Evolutionary conservation across 2,113 vertebrate genomes (phyloP).

Genomic region (Ammodytes marinus): DNA sequence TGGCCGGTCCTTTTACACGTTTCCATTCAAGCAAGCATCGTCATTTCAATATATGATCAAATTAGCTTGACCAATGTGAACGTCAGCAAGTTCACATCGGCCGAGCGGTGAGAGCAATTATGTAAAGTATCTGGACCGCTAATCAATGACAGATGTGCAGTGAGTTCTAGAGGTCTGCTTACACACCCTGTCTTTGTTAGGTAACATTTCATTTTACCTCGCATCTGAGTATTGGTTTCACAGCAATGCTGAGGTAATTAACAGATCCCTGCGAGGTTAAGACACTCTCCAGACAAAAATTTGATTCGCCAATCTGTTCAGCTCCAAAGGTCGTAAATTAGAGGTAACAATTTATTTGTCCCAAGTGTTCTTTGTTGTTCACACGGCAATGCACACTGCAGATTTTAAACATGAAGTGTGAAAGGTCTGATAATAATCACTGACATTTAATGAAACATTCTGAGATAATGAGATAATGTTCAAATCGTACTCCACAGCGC

Average conservation of each 20-base stretch:
- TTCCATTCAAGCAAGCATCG: slow-evolving; percentile 57
- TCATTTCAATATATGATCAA: slow-evolving; percentile 61
- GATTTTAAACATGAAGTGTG: slow-evolving; percentile 33
- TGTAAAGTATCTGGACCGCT: slow-evolving; percentile 50
- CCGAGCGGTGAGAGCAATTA: slow-evolving; percentile 40
- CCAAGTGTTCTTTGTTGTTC: slow-evolving; percentile 10
- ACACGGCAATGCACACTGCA: slow-evolving; percentile 16
- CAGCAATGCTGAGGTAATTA: slow-evolving; percentile 59
- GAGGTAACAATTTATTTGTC: slow-evolving; percentile 17
- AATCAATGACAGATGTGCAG: slow-evolving; percentile 76
- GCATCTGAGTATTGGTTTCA: slow-evolving; percentile 44
- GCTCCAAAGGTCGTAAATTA: slow-evolving; percentile 47
- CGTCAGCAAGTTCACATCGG: slow-evolving; percentile 41
- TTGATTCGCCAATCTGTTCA: slow-evolving; percentile 32
- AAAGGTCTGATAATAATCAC: slow-evolving; percentile 15
- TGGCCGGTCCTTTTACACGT: slow-evolving; percentile 32
- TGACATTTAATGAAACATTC: background rate
- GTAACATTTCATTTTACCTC: slow-evolving; percentile 62
- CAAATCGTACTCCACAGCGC: too few species aligned
- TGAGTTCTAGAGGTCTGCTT: slow-evolving; percentile 37
- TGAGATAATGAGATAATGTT: background rate
- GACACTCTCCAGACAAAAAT: slow-evolving; percentile 46
- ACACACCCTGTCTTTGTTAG: slow-evolving; percentile 45
- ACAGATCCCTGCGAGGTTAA: slow-evolving; percentile 40
- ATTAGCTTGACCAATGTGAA: slow-evolving; percentile 53